A percentile compares a stretch with the other conserved stretches of the same genome.
Evolutionary conservation across 2,797 vertebrate species (phyloP).

Genomic region (Gymnodraco acuticeps): DNA sequence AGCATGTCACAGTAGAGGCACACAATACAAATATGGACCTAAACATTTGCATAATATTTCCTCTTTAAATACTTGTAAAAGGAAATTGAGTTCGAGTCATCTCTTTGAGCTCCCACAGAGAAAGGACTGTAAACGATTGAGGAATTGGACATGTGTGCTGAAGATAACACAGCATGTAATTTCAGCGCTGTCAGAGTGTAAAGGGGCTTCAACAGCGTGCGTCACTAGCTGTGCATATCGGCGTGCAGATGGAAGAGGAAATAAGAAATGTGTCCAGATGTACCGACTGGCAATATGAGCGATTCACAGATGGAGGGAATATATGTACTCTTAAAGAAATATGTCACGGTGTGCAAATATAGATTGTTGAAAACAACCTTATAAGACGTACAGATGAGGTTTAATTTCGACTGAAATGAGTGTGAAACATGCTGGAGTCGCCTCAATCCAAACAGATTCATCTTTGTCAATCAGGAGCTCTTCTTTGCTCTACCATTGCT

Average conservation of each 20-base stretch:
- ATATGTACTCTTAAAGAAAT: conserved; percentile 37
- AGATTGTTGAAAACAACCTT: neutral
- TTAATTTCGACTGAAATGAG: neutral
- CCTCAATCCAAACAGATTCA: too few relatives aligned
- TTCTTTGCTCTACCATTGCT: too few relatives aligned
- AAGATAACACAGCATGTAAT: neutral
- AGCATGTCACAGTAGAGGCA: too few relatives aligned
- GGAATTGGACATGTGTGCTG: conserved; percentile 8
- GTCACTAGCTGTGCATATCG: conserved; percentile 18
- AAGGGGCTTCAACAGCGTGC: neutral
- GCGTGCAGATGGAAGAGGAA: conserved; percentile 27
- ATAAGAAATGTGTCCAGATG: conserved; percentile 39
- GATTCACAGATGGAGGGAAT: conserved; percentile 48
- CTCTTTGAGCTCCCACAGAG: neutral
- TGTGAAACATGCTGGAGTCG: too few relatives aligned
- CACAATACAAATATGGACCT: too few relatives aligned
- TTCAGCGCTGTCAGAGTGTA: conserved; percentile 6
- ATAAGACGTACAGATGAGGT: conserved; percentile 1
- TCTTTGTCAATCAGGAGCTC: too few relatives aligned
- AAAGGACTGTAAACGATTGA: neutral
- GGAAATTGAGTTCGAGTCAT: neutral
- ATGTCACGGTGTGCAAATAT: neutral
- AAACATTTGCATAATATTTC: too few relatives aligned
- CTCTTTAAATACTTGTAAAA: too few relatives aligned
- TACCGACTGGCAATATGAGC: conserved; percentile 10